A percentile compares a stretch with the other conserved stretches of the same genome.
Conservation (phyloP, 2,113 vertebrate genomes). For the Hoplias malabaricus region DNA sequence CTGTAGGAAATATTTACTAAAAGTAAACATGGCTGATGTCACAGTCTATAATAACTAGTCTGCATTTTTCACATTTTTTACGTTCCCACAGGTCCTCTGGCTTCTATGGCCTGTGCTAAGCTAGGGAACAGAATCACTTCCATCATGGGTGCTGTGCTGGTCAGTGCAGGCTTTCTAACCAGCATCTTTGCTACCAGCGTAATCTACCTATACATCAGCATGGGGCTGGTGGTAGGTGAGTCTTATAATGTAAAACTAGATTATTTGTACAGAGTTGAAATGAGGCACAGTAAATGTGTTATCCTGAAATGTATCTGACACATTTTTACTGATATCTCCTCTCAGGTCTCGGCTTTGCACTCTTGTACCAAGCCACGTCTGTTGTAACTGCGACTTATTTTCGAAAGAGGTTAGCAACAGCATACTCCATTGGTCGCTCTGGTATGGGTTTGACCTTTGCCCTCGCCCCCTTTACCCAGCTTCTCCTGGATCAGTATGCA, state of each 20-base stretch:
- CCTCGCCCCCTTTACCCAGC: constrained; percentile 85
- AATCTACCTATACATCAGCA: constrained; percentile 87
- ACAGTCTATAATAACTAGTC: no score
- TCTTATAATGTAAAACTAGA: constrained; percentile 14
- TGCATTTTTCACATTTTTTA: no score
- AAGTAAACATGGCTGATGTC: no score
- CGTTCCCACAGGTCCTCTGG: constrained; percentile 79
- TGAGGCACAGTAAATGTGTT: no score
- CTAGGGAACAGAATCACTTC: constrained; percentile 78
- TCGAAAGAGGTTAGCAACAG: constrained; percentile 78
- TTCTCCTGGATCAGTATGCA: constrained; percentile 82
- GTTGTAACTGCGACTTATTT: constrained; percentile 84
- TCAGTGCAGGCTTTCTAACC: constrained; percentile 80
- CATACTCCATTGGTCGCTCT: constrained; percentile 82
- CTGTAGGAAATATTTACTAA: no score
- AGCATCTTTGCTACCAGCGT: constrained; percentile 83
- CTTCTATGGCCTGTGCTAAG: constrained; percentile 75
- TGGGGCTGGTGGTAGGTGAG: constrained; percentile 89
- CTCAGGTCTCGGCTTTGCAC: constrained; percentile 84
- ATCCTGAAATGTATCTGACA: background rate
- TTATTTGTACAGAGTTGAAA: no score
- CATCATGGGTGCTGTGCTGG: constrained; percentile 76
- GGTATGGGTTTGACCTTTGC: constrained; percentile 93
- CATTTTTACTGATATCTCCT: background rate
- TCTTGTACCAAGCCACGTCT: constrained; percentile 84